These are phyloP conservation scores for Orius insidiosus DNA, from an alignment of 1,140 invertebrate genomes.

Conservation along the genomic window DNA sequence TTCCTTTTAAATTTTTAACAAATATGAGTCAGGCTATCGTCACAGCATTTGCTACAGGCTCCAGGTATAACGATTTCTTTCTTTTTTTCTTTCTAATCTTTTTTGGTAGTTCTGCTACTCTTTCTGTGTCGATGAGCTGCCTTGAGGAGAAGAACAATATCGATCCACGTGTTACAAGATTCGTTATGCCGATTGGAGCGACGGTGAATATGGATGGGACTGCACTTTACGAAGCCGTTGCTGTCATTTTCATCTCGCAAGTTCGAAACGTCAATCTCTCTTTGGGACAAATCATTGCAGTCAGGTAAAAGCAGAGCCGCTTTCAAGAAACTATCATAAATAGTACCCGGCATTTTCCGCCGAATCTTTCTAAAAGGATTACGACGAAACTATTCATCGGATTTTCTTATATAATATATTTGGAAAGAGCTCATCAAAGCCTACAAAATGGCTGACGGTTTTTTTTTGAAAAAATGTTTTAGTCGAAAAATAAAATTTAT, in stretches of 20 bases:
- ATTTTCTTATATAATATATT: too few relatives aligned
- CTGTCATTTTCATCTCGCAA: slow-evolving; percentile 89
- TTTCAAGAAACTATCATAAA: too few relatives aligned
- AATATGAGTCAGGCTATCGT: slow-evolving; percentile 75
- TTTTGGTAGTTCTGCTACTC: slow-evolving; percentile 66
- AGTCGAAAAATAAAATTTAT: too few relatives aligned
- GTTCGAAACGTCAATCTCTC: slow-evolving; percentile 55
- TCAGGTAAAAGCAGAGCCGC: too few relatives aligned
- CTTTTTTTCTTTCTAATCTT: not conserved
- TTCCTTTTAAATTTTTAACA: slow-evolving; percentile 64
- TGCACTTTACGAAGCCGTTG: slow-evolving; percentile 86
- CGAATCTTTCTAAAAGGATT: too few relatives aligned
- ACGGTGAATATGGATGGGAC: slow-evolving; percentile 96
- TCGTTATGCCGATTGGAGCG: slow-evolving; percentile 89
- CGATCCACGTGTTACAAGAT: slow-evolving; percentile 78
- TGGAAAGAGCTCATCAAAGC: too few relatives aligned
- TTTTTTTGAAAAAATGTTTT: too few relatives aligned
- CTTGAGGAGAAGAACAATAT: slow-evolving; percentile 77
- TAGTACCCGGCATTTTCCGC: too few relatives aligned
- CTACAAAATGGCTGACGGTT: too few relatives aligned
- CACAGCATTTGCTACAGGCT: slow-evolving; percentile 83
- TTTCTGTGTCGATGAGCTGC: slow-evolving; percentile 80
- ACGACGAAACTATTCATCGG: too few relatives aligned
- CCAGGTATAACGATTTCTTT: slow-evolving; percentile 41
- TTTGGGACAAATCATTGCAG: slow-evolving; percentile 69